These are phyloP conservation scores for Pseudoatta argentina DNA, from an alignment of 1,140 invertebrate genomes.

Conservation along the genomic window DNA sequence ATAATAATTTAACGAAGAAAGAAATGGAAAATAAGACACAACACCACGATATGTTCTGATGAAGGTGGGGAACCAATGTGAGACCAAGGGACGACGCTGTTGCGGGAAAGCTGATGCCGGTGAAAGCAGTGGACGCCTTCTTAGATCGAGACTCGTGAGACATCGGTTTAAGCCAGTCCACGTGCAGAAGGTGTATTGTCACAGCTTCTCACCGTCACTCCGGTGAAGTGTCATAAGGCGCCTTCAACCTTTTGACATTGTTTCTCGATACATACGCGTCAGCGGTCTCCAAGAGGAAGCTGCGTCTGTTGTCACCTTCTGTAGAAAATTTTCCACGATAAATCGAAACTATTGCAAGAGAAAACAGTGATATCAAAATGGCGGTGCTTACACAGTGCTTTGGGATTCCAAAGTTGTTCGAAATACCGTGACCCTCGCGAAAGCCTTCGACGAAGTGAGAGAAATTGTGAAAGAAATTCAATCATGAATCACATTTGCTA, in stretches of 20 bases:
- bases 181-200: slow-evolving; percentile 68
- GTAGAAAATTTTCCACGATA: not conserved
- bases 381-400: not conserved
- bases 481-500: not conserved
- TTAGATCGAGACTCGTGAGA: slow-evolving; percentile 72
- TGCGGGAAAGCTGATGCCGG: slow-evolving; percentile 82
- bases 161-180: slow-evolving; percentile 73
- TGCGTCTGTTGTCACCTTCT: not conserved
- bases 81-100: slow-evolving; percentile 60
- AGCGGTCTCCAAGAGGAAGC: not conserved
- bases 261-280: not conserved
- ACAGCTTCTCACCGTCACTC: slow-evolving; percentile 32
- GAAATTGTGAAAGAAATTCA: slow-evolving; percentile 28
- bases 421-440: not conserved
- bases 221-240: not conserved
- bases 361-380: slow-evolving; percentile 45
- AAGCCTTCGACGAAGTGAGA: slow-evolving; percentile 4
- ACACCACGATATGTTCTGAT: slow-evolving; percentile 53
- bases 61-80: slow-evolving; percentile 73
- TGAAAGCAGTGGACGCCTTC: slow-evolving; percentile 79
- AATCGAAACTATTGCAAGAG: not conserved
- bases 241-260: not conserved
- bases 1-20: slow-evolving; percentile 38
- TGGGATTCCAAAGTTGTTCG: not conserved
- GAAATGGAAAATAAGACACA: slow-evolving; percentile 63